Evolutionary conservation across 1,140 invertebrate genomes (phyloP).

Genomic region (Luehdorfia chinensis): DNA sequence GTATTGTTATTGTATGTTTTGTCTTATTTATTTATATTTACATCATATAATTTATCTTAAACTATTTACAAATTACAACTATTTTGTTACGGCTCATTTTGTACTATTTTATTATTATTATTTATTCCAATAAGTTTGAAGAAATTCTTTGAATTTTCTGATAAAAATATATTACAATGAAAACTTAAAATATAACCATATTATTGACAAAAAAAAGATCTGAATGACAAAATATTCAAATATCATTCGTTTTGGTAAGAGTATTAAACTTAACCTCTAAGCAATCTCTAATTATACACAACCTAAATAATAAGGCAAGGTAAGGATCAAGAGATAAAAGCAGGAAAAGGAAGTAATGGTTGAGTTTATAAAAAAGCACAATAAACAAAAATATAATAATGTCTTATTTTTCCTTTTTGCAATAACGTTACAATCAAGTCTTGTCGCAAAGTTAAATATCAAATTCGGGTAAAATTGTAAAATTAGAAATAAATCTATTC

Average conservation of each 20-base stretch:
- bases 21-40: slow-evolving; percentile 7
- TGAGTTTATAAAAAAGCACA: too few species aligned
- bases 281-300: not conserved
- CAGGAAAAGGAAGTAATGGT: too few species aligned
- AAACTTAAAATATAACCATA: too few species aligned
- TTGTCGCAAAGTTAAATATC: not conserved
- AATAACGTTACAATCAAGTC: too few species aligned
- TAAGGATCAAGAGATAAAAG: not conserved
- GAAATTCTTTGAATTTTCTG: slow-evolving; percentile 11
- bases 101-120: slow-evolving; percentile 25
- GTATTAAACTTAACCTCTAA: slow-evolving; percentile 2
- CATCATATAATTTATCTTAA: slow-evolving; percentile 7
- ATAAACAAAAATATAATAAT: too few species aligned
- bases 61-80: slow-evolving; percentile 8
- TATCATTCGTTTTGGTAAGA: not conserved
- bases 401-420: too few species aligned
- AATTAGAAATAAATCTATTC: not conserved
- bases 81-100: slow-evolving; percentile 22
- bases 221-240: too few species aligned
- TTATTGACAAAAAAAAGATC: not conserved
- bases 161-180: not conserved
- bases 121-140: not conserved
- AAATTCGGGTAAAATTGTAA: not conserved
- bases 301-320: not conserved
- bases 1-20: too few species aligned